Percentiles rank a stretch among this genome's conserved stretches.
Evolutionary conservation across 2,888 invertebrate species (phyloP).

Genomic region (Eupeodes latifasciatus): DNA sequence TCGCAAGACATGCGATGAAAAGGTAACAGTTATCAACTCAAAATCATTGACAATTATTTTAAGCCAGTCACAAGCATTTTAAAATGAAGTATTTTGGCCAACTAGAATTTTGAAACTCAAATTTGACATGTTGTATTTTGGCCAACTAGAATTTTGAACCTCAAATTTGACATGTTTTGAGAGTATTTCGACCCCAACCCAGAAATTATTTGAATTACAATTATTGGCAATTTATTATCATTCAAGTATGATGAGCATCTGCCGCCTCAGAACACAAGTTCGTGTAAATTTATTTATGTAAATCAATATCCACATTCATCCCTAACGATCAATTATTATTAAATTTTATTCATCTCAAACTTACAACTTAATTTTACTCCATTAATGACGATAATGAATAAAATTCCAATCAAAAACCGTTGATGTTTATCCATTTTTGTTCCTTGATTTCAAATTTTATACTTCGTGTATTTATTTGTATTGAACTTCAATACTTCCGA

Average conservation of each 20-base stretch:
- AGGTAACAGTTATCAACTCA: too few relatives aligned
- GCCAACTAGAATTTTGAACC: too few relatives aligned
- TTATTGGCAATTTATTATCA: neutral
- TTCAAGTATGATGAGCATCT: neutral
- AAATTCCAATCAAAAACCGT: constrained; percentile 47
- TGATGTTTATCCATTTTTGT: constrained; percentile 64
- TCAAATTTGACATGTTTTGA: too few relatives aligned
- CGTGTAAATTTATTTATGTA: constrained; percentile 1
- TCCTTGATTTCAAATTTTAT: constrained; percentile 14
- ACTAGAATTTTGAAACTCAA: too few relatives aligned
- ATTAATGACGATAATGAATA: constrained; percentile 46
- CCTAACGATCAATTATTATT: neutral
- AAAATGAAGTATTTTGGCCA: too few relatives aligned
- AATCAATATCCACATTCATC: constrained; percentile 17
- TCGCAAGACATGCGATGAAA: too few relatives aligned
- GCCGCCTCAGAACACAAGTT: neutral
- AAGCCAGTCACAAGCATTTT: too few relatives aligned
- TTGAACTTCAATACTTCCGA: constrained; percentile 28
- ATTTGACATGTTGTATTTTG: too few relatives aligned
- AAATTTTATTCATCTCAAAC: constrained; percentile 14
- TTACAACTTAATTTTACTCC: constrained; percentile 58
- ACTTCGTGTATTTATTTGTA: constrained; percentile 42
- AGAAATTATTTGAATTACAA: too few relatives aligned
- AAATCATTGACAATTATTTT: too few relatives aligned
- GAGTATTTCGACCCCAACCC: too few relatives aligned